These are phyloP conservation scores for Sinohyriopsis cumingii DNA, from an alignment of 2,888 invertebrate genomes.

Conservation along the genomic window DNA sequence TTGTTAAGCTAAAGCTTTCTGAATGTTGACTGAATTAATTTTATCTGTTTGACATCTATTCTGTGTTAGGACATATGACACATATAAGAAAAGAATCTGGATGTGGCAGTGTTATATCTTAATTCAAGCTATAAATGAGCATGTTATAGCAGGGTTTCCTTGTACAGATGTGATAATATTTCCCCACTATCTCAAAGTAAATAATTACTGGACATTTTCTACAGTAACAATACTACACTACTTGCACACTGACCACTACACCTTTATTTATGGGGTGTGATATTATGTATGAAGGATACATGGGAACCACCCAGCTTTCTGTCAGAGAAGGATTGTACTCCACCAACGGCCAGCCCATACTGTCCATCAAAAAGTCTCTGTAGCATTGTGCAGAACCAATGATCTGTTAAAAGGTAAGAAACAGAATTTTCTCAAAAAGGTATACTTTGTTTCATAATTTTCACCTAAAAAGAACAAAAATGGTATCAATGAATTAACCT, in stretches of 20 bases:
- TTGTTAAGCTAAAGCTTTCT: too few relatives aligned
- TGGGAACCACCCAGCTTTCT: conserved; percentile 58
- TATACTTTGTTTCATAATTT: too few relatives aligned
- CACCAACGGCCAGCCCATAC: conserved; percentile 62
- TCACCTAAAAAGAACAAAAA: too few relatives aligned
- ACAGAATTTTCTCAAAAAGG: background rate
- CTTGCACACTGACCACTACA: too few relatives aligned
- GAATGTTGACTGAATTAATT: too few relatives aligned
- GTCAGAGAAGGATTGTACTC: conserved; percentile 57
- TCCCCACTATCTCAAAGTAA: background rate
- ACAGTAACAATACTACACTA: background rate
- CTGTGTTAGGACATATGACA: too few relatives aligned
- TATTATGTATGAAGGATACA: conserved; percentile 50
- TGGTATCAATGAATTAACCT: too few relatives aligned
- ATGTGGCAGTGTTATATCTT: too few relatives aligned
- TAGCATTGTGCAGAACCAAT: conserved; percentile 65
- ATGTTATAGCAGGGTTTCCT: too few relatives aligned
- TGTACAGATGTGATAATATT: background rate
- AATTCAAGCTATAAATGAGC: too few relatives aligned
- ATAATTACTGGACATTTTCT: background rate
- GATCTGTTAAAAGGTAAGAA: conserved; percentile 45
- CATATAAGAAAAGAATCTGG: too few relatives aligned
- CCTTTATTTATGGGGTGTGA: background rate
- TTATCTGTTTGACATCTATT: too few relatives aligned
- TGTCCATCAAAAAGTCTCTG: conserved; percentile 56